A percentile compares a stretch with the other conserved stretches of the same genome.
Evolutionary conservation across 2,797 vertebrate genomes (phyloP).

Genomic region (Artibeus lituratus): DNA sequence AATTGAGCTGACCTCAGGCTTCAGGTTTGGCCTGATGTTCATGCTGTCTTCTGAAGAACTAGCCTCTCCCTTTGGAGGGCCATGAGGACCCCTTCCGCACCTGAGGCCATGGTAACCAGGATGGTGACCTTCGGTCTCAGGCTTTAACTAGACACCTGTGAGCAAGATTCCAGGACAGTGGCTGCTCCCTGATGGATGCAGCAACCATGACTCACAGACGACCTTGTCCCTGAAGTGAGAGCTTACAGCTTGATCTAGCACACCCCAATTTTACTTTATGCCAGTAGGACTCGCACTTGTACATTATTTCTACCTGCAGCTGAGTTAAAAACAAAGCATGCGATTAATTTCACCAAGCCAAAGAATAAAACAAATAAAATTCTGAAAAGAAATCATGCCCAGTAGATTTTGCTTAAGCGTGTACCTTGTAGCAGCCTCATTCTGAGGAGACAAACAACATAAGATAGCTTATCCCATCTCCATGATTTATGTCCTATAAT

Average conservation of each 20-base stretch:
- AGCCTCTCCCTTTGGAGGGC: background rate
- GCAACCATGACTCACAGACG: background rate
- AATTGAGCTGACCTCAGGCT: background rate
- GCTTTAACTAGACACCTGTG: background rate
- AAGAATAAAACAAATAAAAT: background rate
- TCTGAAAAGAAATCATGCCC: background rate
- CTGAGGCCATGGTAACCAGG: background rate
- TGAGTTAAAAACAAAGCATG: background rate
- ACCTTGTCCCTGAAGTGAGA: background rate
- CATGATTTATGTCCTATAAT: background rate
- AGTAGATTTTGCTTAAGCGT: background rate
- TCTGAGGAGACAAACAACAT: background rate
- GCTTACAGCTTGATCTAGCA: background rate
- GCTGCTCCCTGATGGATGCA: background rate
- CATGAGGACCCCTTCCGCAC: background rate
- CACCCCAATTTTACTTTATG: background rate
- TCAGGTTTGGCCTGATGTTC: background rate
- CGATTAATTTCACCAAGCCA: background rate
- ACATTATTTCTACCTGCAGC: background rate
- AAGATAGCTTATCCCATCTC: background rate
- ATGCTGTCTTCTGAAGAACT: background rate
- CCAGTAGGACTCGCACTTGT: background rate
- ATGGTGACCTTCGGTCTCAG: background rate
- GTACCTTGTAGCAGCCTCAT: background rate
- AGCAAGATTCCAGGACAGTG: background rate